Conservation (phyloP, 1,140 invertebrate species). For the Acromyrmex echinatior region DNA sequence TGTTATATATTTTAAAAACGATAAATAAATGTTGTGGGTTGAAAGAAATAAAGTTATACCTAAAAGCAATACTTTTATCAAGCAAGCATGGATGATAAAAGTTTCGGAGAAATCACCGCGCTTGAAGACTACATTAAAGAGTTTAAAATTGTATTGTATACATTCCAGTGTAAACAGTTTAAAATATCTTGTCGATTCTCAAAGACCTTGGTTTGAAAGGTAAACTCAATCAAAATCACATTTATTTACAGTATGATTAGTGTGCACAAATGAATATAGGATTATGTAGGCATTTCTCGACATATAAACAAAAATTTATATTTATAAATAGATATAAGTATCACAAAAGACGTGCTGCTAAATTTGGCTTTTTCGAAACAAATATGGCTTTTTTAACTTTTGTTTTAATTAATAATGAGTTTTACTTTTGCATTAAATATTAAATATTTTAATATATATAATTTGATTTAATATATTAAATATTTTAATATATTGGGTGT, state of each 20-base stretch:
- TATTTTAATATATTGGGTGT: too few relatives aligned
- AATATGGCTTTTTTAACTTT: too few relatives aligned
- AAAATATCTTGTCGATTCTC: constrained; percentile 64
- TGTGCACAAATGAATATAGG: background rate
- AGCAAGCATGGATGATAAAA: background rate
- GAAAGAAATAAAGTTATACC: constrained; percentile 3
- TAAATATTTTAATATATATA: too few relatives aligned
- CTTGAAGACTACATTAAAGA: constrained; percentile 32
- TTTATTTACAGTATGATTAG: background rate
- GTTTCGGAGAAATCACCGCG: background rate
- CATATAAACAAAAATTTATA: too few relatives aligned
- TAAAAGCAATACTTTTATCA: background rate
- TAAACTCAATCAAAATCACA: constrained; percentile 37
- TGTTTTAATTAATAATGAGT: too few relatives aligned
- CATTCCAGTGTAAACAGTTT: constrained; percentile 64
- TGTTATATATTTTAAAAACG: background rate
- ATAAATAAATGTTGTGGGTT: background rate
- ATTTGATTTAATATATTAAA: too few relatives aligned
- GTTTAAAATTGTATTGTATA: constrained; percentile 65
- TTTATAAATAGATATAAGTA: too few relatives aligned
- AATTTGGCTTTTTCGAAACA: too few relatives aligned
- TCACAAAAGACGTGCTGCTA: too few relatives aligned
- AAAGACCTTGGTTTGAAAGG: constrained; percentile 66
- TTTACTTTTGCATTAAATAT: too few relatives aligned
- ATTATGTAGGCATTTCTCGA: background rate